phyloP scores from a whole-genome alignment of 2,797 vertebrate species.

The Rousettus madagascariensis region DNA sequence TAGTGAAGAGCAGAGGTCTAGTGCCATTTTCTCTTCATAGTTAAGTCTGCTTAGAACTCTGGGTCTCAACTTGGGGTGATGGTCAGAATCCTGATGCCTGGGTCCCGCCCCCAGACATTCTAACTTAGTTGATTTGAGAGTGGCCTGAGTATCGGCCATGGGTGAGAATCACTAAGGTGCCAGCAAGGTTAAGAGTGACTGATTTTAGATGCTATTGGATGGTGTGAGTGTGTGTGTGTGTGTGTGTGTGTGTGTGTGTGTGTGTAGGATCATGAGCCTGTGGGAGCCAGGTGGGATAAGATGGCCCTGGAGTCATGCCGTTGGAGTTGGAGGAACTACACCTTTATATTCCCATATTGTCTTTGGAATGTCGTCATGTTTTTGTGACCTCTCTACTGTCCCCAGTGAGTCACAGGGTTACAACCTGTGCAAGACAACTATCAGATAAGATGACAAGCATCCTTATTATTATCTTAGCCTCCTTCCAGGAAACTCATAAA shows the following conservation, averaged over 20 bases:
- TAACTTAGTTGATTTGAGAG: not conserved
- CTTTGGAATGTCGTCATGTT: not conserved
- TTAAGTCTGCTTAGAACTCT: not conserved
- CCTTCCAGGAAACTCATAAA: not conserved
- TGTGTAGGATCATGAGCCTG: not conserved
- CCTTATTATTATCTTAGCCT: not conserved
- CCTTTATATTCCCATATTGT: no score
- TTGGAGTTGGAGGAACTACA: not conserved
- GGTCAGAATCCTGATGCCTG: not conserved
- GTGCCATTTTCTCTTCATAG: not conserved
- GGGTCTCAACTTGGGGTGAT: not conserved
- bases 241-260: not conserved
- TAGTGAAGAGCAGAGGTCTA: not conserved
- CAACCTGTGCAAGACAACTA: not conserved
- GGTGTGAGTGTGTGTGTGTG: not conserved
- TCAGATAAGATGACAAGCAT: not conserved
- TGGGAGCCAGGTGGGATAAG: not conserved
- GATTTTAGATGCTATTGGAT: not conserved
- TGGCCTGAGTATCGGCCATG: not conserved
- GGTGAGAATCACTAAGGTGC: not conserved
- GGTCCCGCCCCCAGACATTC: not conserved
- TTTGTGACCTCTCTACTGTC: not conserved
- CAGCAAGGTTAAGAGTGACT: not conserved
- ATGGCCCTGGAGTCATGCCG: no score
- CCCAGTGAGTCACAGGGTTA: not conserved